A percentile compares a stretch with the other conserved stretches of the same genome.
Evolutionary conservation across 2,888 invertebrate species (phyloP).

Genomic region (Aphidoletes aphidimyza): DNA sequence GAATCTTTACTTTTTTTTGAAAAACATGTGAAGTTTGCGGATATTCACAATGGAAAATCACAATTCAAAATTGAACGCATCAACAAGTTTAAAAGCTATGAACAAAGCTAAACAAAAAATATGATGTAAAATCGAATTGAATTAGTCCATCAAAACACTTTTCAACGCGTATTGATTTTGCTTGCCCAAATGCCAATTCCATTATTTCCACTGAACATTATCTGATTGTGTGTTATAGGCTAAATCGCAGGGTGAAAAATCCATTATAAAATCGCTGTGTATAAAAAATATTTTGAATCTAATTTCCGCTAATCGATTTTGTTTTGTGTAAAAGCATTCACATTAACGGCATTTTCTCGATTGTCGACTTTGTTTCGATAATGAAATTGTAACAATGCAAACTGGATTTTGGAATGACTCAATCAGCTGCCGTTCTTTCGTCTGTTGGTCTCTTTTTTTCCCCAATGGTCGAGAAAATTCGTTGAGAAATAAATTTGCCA

Average conservation of each 20-base stretch:
- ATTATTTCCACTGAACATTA: background rate
- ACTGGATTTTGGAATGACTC: background rate
- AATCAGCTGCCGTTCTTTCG: background rate
- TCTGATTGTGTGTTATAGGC: no score
- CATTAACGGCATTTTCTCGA: no score
- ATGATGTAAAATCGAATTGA: no score
- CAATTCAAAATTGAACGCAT: background rate
- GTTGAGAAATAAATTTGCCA: conserved; percentile 13
- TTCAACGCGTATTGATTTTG: no score
- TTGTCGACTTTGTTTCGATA: background rate
- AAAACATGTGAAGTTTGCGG: no score
- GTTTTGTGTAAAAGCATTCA: no score
- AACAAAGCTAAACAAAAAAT: no score
- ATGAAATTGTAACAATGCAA: conserved; percentile 30
- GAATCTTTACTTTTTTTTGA: background rate
- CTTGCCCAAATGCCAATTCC: no score
- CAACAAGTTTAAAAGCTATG: no score
- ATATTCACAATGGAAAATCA: no score
- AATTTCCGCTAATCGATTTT: conserved; percentile 48
- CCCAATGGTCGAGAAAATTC: background rate
- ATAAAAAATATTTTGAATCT: conserved; percentile 10
- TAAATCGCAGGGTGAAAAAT: no score
- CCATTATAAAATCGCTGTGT: background rate
- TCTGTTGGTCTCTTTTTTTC: background rate
- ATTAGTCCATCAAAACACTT: no score